These are phyloP conservation scores for Andrena flavipes DNA, from an alignment of 2,888 invertebrate genomes.

Conservation along the genomic window DNA sequence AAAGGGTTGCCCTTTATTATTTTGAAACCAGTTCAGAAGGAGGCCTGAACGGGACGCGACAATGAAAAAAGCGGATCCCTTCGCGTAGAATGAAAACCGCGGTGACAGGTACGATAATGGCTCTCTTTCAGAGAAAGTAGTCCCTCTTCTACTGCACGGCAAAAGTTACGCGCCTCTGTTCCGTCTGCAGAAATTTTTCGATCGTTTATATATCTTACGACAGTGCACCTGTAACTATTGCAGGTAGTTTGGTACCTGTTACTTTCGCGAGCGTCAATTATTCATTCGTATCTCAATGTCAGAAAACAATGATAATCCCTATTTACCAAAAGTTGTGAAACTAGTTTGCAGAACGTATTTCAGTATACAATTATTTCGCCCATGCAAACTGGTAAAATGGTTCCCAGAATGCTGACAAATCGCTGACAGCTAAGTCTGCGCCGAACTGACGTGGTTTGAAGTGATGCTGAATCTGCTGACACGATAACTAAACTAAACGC, in stretches of 20 bases:
- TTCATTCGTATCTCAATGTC: neutral
- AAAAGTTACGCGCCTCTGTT: constrained; percentile 35
- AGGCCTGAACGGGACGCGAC: constrained; percentile 32
- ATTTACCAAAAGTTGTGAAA: neutral
- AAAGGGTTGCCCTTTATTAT: constrained; percentile 67
- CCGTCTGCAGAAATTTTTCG: constrained; percentile 9
- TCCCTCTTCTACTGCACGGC: constrained; percentile 4
- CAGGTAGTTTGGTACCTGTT: neutral
- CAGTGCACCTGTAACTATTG: neutral
- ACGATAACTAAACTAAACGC: constrained; percentile 22
- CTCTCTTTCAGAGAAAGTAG: constrained; percentile 45
- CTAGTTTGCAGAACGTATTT: neutral
- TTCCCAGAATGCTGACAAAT: constrained; percentile 47
- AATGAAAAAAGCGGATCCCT: constrained; percentile 59
- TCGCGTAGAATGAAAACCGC: constrained; percentile 38
- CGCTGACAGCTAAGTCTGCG: constrained; percentile 45
- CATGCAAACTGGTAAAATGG: neutral
- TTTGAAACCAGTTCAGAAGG: constrained; percentile 59
- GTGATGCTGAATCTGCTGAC: constrained; percentile 43
- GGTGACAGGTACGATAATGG: constrained; percentile 59
- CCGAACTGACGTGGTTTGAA: constrained; percentile 58
- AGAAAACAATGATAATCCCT: neutral
- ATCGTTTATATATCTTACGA: neutral
- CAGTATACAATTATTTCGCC: neutral
- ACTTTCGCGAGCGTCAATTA: neutral